These are phyloP conservation scores for Drosophila paramelanica DNA, from an alignment of 2,888 invertebrate genomes.

Conservation along the genomic window DNA sequence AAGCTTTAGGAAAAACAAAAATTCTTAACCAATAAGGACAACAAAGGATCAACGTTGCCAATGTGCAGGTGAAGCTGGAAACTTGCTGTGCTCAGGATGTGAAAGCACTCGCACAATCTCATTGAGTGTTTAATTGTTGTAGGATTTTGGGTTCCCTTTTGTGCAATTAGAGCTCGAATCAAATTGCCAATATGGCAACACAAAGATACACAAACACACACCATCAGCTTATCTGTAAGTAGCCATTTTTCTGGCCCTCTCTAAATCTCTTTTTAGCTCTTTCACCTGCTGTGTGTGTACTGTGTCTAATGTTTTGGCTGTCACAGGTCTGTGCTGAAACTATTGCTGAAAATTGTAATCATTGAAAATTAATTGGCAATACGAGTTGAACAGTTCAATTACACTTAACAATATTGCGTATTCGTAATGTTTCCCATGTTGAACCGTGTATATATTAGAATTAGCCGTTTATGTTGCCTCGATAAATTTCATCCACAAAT, in stretches of 20 bases:
- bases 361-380: conserved; percentile 52
- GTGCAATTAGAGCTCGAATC: conserved; percentile 72
- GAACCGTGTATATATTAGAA: neutral
- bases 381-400: conserved; percentile 47
- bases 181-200: conserved; percentile 68
- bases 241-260: neutral
- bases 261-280: neutral
- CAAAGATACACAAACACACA: conserved; percentile 4
- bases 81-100: neutral
- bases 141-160: conserved; percentile 61
- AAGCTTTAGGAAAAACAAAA: too few relatives aligned
- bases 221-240: conserved; percentile 3
- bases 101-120: conserved; percentile 29
- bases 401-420: conserved; percentile 33
- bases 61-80: neutral
- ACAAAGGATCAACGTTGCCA: too few relatives aligned
- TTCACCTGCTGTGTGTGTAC: neutral
- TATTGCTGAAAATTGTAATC: conserved; percentile 31
- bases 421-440: conserved; percentile 18
- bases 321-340: conserved; percentile 26
- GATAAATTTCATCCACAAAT: too few relatives aligned
- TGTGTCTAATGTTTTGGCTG: neutral
- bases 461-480: too few relatives aligned
- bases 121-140: conserved; percentile 64
- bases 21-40: too few relatives aligned